Base-by-base conservation (phyloP, 1,140 invertebrate species). In the Zaprionus capensis region DNA sequence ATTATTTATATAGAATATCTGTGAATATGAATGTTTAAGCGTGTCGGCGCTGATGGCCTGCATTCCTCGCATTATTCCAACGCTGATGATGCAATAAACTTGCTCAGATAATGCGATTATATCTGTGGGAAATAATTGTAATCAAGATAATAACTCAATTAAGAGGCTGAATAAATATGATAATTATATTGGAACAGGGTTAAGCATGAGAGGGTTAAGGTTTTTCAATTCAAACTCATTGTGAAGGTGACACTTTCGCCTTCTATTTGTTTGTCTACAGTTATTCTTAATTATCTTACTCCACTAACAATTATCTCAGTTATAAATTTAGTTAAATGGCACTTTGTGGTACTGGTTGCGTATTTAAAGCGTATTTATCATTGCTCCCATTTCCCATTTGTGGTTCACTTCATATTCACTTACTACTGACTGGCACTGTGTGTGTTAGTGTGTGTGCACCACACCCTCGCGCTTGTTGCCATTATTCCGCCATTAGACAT, bases 401-500 rank as follows among this genome's bases (percentile, higher is more conserved):
- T 46, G 49, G 22, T 59, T 15, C 5, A 41, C 46, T 71, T 44
- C 73, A 63, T 82, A 22, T 59, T n/a, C 5, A 44, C 38, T 71
- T 44, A 80, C 63, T 82, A 74, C 41, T 69, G 28, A 2, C 55
- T 41, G 49, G 11, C 55, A 74, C 34, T 80, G 63, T 74, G 28
- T 31, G 65, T 70, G 31, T 77, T n/a, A n/a, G 63, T 74, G 36
- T 31, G 61, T 70, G 20, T 51, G 38, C 73, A 36, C 56, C 78
- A 69, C 70, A 68, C 75, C 49, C 82, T 51, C 70, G 70, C 51
- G n/a, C 63, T 75, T n/a, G 38, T n/a, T n/a, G n/a, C 41, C 77
- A 83, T 86, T 80, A 86, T 80, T 86, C 53, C 49, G 17, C 73
- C 68, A 88, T 88, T 88, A 88, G 78, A 78, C 78, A 80, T 78